Conservation (phyloP, 2,113 vertebrate species). For the Suncus etruscus region DNA sequence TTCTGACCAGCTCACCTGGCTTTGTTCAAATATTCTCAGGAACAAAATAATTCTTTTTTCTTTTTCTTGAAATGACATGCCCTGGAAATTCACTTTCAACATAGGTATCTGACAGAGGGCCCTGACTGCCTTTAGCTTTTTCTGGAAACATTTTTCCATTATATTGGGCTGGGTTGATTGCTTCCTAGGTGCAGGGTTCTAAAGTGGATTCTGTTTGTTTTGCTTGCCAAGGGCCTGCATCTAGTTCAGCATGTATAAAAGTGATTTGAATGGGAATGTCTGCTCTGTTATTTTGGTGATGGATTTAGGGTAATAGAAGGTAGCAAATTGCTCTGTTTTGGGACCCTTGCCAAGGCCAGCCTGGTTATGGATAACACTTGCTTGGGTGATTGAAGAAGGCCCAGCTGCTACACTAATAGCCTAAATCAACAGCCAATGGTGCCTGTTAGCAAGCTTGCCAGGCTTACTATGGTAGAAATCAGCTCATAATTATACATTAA, state of each 20-base stretch:
- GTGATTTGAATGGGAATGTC: conserved; percentile 30
- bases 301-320: conserved; percentile 77
- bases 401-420: conserved; percentile 84
- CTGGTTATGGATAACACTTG: conserved; percentile 73
- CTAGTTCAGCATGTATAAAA: conserved; percentile 51
- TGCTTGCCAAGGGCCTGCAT: conserved; percentile 30
- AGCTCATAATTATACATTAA: conserved; percentile 53
- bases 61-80: background rate
- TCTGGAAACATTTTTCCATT: conserved; percentile 25
- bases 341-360: conserved; percentile 77
- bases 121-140: background rate
- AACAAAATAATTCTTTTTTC: background rate
- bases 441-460: conserved; percentile 73
- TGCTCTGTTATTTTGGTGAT: conserved; percentile 72
- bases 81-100: background rate
- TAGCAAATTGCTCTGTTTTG: conserved; percentile 79
- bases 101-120: background rate
- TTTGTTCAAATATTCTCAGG: background rate
- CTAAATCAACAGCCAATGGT: conserved; percentile 82
- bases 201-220: conserved; percentile 34
- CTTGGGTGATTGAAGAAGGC: conserved; percentile 79
- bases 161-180: background rate
- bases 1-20: background rate
- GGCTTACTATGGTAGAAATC: conserved; percentile 57
- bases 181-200: background rate